Percentiles rank a stretch among this genome's conserved stretches.
phyloP scores from a whole-genome alignment of 2,888 invertebrate genomes.

The Leucoptera coffeella region DNA sequence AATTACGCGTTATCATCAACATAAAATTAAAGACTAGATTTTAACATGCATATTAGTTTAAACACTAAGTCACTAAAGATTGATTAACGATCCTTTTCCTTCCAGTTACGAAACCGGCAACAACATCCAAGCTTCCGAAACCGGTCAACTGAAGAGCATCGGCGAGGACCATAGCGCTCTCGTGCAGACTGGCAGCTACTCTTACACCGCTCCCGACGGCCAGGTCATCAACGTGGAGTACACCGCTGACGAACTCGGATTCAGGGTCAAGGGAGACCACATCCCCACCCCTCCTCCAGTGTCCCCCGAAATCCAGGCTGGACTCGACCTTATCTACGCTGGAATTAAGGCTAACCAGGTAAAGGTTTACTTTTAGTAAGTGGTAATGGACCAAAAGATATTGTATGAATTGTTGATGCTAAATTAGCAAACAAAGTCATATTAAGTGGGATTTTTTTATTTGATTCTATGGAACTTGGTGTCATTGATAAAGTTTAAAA shows the following conservation, averaged over 20 bases:
- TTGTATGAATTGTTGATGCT: no score
- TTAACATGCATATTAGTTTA: no score
- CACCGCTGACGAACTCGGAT: constrained; percentile 77
- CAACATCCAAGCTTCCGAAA: constrained; percentile 72
- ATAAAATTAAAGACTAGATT: no score
- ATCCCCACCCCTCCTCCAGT: constrained; percentile 80
- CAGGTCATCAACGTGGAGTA: constrained; percentile 69
- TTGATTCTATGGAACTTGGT: no score
- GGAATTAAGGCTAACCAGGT: constrained; percentile 62
- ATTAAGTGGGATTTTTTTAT: no score
- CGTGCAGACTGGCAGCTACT: constrained; percentile 73
- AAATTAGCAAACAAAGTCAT: no score
- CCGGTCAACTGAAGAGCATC: constrained; percentile 64
- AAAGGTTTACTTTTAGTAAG: constrained; percentile 8
- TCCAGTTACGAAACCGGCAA: constrained; percentile 77
- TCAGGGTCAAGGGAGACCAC: constrained; percentile 75
- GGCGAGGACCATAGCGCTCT: constrained; percentile 64
- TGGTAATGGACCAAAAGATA: no score
- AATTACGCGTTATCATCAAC: no score
- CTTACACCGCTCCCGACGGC: constrained; percentile 75
- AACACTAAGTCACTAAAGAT: no score
- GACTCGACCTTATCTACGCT: constrained; percentile 79
- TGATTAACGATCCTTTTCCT: constrained; percentile 2
- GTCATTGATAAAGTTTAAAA: no score
- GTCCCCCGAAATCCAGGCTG: constrained; percentile 79